Evolutionary conservation across 2,888 invertebrate species (phyloP).

Genomic region (Entomobrya proxima): DNA sequence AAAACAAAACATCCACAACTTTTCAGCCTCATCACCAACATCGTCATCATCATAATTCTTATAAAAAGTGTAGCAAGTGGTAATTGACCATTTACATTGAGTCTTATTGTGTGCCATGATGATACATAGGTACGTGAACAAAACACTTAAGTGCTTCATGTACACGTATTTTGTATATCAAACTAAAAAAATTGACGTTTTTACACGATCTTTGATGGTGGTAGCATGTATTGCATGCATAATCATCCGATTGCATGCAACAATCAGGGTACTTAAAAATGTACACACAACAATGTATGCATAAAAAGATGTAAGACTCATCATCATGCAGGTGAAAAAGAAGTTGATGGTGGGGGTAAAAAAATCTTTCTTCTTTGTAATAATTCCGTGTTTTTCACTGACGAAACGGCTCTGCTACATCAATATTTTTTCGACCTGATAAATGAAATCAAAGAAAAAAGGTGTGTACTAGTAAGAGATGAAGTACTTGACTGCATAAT

Average conservation of each 20-base stretch:
- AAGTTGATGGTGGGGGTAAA: not conserved
- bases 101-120: not conserved
- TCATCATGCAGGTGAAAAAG: not conserved
- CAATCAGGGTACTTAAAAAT: conserved; percentile 41
- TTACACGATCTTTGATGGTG: conserved; percentile 57
- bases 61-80: conserved; percentile 60
- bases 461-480: not conserved
- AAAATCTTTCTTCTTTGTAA: conserved; percentile 11
- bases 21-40: conserved; percentile 46
- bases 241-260: conserved; percentile 63
- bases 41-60: not conserved
- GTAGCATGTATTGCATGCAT: conserved; percentile 63
- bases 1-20: conserved; percentile 49
- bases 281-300: not conserved
- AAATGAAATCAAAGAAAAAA: not conserved
- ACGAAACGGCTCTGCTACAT: not conserved
- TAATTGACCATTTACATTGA: conserved; percentile 58
- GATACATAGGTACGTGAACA: conserved; percentile 3
- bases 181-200: conserved; percentile 41
- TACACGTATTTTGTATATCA: not conserved
- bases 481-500: not conserved
- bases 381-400: conserved; percentile 30
- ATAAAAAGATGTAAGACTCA: not conserved
- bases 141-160: not conserved
- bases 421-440: too few relatives aligned